phyloP scores from a whole-genome alignment of 2,113 vertebrate genomes.

The Castor canadensis region DNA sequence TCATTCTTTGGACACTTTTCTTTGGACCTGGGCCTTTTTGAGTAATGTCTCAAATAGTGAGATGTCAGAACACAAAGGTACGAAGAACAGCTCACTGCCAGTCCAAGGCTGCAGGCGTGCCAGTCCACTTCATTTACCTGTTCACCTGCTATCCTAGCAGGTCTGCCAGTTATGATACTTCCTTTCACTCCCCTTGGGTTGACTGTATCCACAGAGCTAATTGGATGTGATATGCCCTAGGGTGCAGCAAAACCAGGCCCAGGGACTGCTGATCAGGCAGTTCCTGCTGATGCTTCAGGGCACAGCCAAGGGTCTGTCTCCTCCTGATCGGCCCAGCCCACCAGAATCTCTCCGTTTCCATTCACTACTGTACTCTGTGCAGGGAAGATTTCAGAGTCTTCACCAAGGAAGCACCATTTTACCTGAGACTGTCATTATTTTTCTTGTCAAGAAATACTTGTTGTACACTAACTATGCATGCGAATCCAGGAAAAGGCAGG shows the following conservation, averaged over 20 bases:
- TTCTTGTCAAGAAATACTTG: background rate
- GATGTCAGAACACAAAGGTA: background rate
- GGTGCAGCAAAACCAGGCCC: conserved; percentile 46
- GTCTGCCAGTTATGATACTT: background rate
- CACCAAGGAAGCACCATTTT: background rate
- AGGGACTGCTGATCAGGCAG: conserved; percentile 39
- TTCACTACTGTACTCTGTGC: background rate
- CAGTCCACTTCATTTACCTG: background rate
- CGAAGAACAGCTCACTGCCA: background rate
- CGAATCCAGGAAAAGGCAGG: background rate
- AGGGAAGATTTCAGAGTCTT: background rate
- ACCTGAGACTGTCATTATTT: background rate
- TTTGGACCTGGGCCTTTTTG: background rate
- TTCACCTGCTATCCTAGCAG: background rate
- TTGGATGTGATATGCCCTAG: conserved; percentile 48
- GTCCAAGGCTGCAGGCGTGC: background rate
- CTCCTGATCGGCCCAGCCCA: background rate
- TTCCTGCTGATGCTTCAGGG: background rate
- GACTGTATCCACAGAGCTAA: conserved; percentile 51
- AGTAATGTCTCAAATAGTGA: background rate
- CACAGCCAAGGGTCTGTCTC: background rate
- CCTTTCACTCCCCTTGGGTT: background rate
- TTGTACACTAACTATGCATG: background rate
- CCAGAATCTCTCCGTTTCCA: background rate
- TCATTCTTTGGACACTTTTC: background rate